Conservation (phyloP, 2,113 vertebrate genomes). For the Nanorana parkeri region DNA sequence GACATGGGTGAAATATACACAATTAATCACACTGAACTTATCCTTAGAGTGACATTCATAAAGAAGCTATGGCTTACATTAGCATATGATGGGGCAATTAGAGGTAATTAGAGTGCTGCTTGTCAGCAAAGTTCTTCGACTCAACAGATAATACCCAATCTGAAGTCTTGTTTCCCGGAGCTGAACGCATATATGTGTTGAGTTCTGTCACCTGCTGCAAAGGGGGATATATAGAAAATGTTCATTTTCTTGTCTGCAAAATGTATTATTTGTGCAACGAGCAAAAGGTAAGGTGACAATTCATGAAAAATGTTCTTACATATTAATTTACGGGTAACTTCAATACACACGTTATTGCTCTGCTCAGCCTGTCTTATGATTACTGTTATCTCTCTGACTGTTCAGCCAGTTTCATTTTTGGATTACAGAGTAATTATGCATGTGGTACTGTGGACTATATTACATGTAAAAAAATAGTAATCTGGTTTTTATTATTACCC, state of each 20-base stretch:
- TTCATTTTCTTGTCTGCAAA: neutral
- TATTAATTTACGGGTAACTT: too few species aligned
- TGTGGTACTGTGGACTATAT: too few species aligned
- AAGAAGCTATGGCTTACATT: neutral
- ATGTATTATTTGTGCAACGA: neutral
- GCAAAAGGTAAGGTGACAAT: too few species aligned
- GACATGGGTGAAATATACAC: neutral
- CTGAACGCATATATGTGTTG: neutral
- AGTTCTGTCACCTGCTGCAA: neutral
- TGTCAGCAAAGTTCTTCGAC: neutral
- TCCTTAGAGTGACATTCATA: neutral
- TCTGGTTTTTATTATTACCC: too few species aligned
- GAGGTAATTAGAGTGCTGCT: neutral
- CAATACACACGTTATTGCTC: too few species aligned
- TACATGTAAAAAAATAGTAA: too few species aligned
- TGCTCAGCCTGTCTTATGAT: too few species aligned
- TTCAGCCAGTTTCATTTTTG: too few species aligned
- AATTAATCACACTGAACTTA: neutral
- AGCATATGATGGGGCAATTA: neutral
- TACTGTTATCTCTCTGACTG: too few species aligned
- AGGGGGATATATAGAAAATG: constrained; percentile 3
- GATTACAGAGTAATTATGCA: too few species aligned
- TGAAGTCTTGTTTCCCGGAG: too few species aligned
- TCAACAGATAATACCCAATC: neutral
- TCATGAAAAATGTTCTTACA: too few species aligned